Evolutionary conservation across 2,113 vertebrate species (phyloP).

Genomic region (Pangasianodon hypophthalmus): DNA sequence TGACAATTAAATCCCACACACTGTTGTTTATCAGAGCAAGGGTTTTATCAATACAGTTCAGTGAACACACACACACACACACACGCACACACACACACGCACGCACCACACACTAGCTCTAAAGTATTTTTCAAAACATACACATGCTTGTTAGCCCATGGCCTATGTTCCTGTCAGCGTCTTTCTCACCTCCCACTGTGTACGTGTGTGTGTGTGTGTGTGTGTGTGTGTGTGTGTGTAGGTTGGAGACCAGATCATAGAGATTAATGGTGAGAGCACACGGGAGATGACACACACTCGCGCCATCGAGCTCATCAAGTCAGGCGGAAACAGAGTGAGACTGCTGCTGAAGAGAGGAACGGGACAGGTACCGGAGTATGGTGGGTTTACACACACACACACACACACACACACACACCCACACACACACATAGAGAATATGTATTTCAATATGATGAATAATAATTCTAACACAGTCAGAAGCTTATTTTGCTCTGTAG

Average conservation of each 20-base stretch:
- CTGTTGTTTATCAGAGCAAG: not conserved
- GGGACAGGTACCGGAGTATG: constrained; percentile 96
- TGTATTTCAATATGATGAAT: not conserved
- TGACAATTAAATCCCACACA: too few species aligned
- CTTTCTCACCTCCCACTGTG: not conserved
- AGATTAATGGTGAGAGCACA: constrained; percentile 98
- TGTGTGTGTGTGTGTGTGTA: constrained; percentile 65
- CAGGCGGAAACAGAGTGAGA: constrained; percentile 89
- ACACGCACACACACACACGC: too few species aligned
- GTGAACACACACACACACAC: too few species aligned
- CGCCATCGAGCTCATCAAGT: constrained; percentile 98
- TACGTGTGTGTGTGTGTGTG: constrained; percentile 21
- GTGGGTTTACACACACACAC: constrained; percentile 74
- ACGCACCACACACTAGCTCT: too few species aligned
- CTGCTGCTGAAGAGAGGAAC: constrained; percentile 94
- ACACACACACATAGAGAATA: constrained; percentile 11
- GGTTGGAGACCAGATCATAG: constrained; percentile 99
- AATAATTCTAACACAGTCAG: too few species aligned
- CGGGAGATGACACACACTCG: constrained; percentile 94
- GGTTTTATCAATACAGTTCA: too few species aligned
- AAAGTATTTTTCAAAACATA: not conserved
- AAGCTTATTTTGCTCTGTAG: too few species aligned
- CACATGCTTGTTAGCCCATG: not conserved
- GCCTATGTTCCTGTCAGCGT: not conserved
- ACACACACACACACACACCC: constrained; percentile 17